Evolutionary conservation across 2,113 vertebrate genomes (phyloP).

Genomic region (Colinus virginianus): DNA sequence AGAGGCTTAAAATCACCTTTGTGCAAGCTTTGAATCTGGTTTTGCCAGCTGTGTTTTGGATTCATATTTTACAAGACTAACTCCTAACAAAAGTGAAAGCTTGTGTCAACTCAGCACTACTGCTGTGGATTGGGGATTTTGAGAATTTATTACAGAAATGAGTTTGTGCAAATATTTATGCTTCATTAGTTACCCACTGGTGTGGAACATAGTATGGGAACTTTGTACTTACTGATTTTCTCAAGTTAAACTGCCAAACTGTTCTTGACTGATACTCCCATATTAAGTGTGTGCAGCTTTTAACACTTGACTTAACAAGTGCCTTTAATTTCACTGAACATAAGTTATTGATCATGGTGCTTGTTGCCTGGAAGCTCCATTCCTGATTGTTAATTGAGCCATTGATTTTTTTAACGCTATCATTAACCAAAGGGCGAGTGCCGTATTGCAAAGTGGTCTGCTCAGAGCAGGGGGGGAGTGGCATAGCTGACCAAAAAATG

Average conservation of each 20-base stretch:
- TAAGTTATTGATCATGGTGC: slow-evolving; percentile 80
- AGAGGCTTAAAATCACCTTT: not conserved
- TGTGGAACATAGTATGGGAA: slow-evolving; percentile 70
- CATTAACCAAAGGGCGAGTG: slow-evolving; percentile 65
- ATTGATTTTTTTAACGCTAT: slow-evolving; percentile 79
- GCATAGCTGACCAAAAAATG: not conserved
- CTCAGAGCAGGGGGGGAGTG: not conserved
- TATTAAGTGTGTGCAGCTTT: slow-evolving; percentile 72
- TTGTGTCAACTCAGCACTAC: slow-evolving; percentile 3
- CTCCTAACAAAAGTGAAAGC: slow-evolving; percentile 20
- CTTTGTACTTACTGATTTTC: slow-evolving; percentile 68
- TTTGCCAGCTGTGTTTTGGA: slow-evolving; percentile 16
- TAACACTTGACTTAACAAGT: slow-evolving; percentile 82
- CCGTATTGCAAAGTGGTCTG: slow-evolving; percentile 30
- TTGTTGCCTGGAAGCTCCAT: slow-evolving; percentile 78
- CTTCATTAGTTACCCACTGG: slow-evolving; percentile 70
- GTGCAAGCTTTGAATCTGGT: not conserved
- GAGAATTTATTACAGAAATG: slow-evolving; percentile 68
- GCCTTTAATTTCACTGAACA: slow-evolving; percentile 83
- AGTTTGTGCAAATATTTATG: slow-evolving; percentile 55
- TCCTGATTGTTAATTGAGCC: slow-evolving; percentile 82
- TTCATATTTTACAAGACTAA: not conserved
- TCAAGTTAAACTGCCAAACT: slow-evolving; percentile 62
- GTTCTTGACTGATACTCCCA: slow-evolving; percentile 66
- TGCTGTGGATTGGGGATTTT: slow-evolving; percentile 15